Evolutionary conservation across 2,888 invertebrate genomes (phyloP), one percentile per base, ranked within the genome.

Genomic region (Linyphia triangularis): DNA sequence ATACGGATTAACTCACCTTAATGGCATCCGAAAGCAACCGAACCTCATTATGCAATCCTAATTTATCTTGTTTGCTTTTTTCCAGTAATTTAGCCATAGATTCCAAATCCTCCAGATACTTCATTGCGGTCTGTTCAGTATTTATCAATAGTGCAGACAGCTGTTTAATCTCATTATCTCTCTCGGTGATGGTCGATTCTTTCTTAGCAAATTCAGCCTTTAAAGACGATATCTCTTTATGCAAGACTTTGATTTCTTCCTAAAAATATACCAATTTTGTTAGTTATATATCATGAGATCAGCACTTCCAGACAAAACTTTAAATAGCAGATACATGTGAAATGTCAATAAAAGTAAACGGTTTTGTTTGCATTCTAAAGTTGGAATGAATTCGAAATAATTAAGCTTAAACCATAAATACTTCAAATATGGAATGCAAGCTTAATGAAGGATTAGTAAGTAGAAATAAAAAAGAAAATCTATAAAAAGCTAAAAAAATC

Each of bases 211-310:
- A 40, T 7, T 43, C 19, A 13, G 26, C 51, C 7, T 73, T 73
- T 16, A 73, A 73, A 51, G 28, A 43, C 4, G 61, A 33, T 5
- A 75, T 75, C 61, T 51, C 61, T 24, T 59, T 3, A 1, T 61
- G 75, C 33, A 61, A n/a, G 1, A 16, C 30, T 75, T 22, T 9
- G 33, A 75, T 75, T 22, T 61, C 37, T 24, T 22, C 24, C 57
- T 73, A 40, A 19, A 70, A 70, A 70, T 10, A 33, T 33, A 69
- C 16, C n/a, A n/a, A n/a, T n/a, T n/a, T n/a, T n/a, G n/a, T n/a
- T n/a, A n/a, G n/a, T n/a, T n/a, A n/a, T n/a, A n/a, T n/a, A n/a
- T n/a, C n/a, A n/a, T n/a, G n/a, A n/a, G n/a, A n/a, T n/a, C n/a
- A n/a, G n/a, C n/a, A n/a, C n/a, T n/a, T n/a, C n/a, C n/a, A n/a